These are phyloP conservation scores for Dugesia japonica DNA, from an alignment of 2,888 invertebrate genomes.

Conservation along the genomic window DNA sequence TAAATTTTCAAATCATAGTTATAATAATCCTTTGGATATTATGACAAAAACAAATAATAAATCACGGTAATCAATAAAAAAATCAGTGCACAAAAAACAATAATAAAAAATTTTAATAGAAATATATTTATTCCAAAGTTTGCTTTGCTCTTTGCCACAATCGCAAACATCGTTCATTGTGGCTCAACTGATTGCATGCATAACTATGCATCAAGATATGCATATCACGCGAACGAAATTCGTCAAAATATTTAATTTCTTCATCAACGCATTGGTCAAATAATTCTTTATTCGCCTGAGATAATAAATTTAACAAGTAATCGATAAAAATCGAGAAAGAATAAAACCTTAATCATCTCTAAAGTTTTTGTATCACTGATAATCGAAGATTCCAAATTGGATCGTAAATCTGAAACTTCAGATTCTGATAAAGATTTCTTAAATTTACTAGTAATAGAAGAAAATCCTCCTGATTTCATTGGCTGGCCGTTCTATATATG, in stretches of 20 bases:
- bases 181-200: not conserved
- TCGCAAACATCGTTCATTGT: not conserved
- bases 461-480: not conserved
- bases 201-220: not conserved
- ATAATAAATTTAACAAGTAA: not conserved
- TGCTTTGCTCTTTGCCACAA: not conserved
- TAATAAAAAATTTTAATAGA: too few relatives aligned
- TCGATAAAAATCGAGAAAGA: not conserved
- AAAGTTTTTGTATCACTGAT: not conserved
- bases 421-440: not conserved
- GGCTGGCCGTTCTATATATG: not conserved
- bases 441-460: not conserved
- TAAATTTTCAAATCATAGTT: too few relatives aligned
- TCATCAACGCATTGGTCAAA: not conserved
- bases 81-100: too few relatives aligned
- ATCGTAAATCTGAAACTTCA: not conserved
- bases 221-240: slow-evolving; percentile 5
- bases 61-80: too few relatives aligned
- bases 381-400: not conserved
- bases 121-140: not conserved
- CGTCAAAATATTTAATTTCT: not conserved
- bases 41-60: too few relatives aligned
- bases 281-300: not conserved
- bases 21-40: too few relatives aligned
- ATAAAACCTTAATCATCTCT: not conserved